Base-by-base conservation (phyloP, 2,888 invertebrate genomes). In the Pristionchus entomophagus region DNA sequence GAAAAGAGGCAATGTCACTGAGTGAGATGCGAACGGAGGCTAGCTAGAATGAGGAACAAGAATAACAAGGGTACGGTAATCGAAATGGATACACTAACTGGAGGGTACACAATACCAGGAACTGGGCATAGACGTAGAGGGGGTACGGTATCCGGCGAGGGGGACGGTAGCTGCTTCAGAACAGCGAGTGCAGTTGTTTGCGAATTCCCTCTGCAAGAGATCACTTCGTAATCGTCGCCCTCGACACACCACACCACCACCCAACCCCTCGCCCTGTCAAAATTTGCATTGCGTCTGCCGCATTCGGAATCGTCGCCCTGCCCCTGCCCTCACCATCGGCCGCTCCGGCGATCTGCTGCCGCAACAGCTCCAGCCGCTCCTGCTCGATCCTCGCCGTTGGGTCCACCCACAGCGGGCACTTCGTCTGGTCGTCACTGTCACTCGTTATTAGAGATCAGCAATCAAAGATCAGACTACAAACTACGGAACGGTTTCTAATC, bases 241-340 rank as follows among this genome's bases (percentile, higher is more conserved):
- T 73, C 73, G 73, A n/a, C 73, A 17, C 41, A n/a, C 41, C 41
- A 73, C 73, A 73, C 73, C 73, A 73, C 73, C 73, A 41, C 73
- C n/a, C 38, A 19, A 41, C 17, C 41, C 10, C 45, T 14, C 8
- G 17, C n/a, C 41, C 12, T 10, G 41, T 45, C 73, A 45, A 73
- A 5, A 12, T 73, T 73, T 45, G 41, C 41, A 73, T 45, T 73
- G 73, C 73, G 73, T 73, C 41, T 14, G 41, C 73, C 38, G 1
- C 17, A n/a, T 22, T 73, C 19, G 73, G 41, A 73, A 41, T 73
- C 73, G 73, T 73, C 73, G 73, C 41, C 41, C 73, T 69, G 35
- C 62, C 35, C 59, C n/a, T n/a, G n/a, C n/a, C 0, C 65, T 65
- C 41, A 73, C 73, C 73, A 45, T 73, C 73, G n/a, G 38, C 26